Evolutionary conservation across 2,888 invertebrate genomes (phyloP).

Genomic region (Pogonocherus hispidulus): DNA sequence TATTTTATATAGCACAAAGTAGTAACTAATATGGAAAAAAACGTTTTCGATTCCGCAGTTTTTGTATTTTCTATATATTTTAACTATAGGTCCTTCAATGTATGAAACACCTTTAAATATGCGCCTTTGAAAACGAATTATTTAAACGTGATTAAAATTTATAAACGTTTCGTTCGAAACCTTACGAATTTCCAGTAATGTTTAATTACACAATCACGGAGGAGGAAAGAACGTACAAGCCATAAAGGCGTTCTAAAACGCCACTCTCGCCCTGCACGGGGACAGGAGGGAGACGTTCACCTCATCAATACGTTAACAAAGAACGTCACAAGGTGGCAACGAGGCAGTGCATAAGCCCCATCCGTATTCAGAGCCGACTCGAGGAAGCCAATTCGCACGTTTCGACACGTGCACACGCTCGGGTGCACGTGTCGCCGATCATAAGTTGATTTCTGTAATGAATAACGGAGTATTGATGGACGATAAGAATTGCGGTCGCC

Average conservation of each 20-base stretch:
- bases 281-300: not conserved
- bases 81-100: too few species aligned
- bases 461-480: constrained; percentile 8
- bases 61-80: too few species aligned
- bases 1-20: too few species aligned
- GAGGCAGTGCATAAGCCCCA: not conserved
- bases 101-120: too few species aligned
- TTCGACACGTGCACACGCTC: constrained; percentile 16
- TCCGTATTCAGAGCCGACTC: constrained; percentile 5
- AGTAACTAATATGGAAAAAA: too few species aligned
- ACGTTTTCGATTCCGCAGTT: too few species aligned
- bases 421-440: constrained; percentile 11
- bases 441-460: not conserved
- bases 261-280: not conserved
- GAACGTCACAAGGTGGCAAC: not conserved
- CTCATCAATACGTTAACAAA: not conserved
- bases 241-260: not conserved
- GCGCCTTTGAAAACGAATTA: too few species aligned
- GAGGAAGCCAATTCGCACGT: constrained; percentile 15
- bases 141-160: too few species aligned
- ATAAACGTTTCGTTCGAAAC: too few species aligned
- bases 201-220: too few species aligned
- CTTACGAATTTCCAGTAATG: too few species aligned
- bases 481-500: constrained; percentile 2
- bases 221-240: too few species aligned